phyloP scores from a whole-genome alignment of 53 echinoderm and acorn worm genomes.

The Stichopus horrens region DNA sequence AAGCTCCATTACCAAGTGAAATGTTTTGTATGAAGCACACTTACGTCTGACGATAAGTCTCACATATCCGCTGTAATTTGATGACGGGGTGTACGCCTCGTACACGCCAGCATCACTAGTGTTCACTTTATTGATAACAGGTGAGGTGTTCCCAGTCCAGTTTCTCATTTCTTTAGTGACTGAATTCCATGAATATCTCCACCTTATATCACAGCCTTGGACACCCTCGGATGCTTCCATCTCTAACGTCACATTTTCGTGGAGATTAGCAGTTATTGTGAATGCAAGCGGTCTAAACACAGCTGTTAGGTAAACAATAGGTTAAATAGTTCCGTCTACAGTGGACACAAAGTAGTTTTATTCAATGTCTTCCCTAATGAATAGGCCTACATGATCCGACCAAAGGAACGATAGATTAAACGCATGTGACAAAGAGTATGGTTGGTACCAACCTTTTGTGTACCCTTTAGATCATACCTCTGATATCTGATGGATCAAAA shows the following conservation, averaged over 20 bases:
- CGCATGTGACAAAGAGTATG: too few species aligned
- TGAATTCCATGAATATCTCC: not conserved
- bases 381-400: too few species aligned
- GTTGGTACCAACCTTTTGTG: too few species aligned
- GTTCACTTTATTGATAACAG: not conserved
- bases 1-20: too few species aligned
- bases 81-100: not conserved
- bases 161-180: too few species aligned
- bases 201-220: not conserved
- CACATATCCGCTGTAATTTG: not conserved
- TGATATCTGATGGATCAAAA: too few species aligned
- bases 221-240: not conserved
- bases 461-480: too few species aligned
- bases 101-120: constrained; percentile 3
- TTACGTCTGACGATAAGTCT: constrained; percentile 24
- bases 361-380: too few species aligned
- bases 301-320: not conserved
- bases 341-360: too few species aligned
- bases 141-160: not conserved
- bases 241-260: not conserved
- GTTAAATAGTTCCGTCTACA: too few species aligned
- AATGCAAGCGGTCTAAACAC: not conserved
- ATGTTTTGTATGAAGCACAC: not conserved
- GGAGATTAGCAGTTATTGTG: constrained; percentile 24
- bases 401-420: too few species aligned